Evolutionary conservation across 2,113 vertebrate species (phyloP), one percentile per base, ranked within the genome.

Genomic region (Coracopsis vasa): DNA sequence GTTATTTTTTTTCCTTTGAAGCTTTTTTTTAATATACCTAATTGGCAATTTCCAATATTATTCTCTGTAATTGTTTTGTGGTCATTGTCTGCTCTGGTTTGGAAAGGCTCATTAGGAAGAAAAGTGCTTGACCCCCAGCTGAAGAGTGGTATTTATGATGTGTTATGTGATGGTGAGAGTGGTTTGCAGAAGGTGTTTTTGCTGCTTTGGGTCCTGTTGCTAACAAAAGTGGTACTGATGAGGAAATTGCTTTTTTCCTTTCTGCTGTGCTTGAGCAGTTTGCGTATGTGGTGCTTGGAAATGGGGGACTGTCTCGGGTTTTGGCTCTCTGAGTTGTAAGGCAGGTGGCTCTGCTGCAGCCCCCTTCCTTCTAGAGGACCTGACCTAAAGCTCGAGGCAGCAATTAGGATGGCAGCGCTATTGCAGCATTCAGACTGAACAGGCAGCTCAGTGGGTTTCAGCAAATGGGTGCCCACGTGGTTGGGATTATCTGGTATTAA

Each of bases 211-310:
- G 42, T 70, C 79, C 41, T 80, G 50, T 86, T 13, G 21, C 17
- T 54, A 45, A 21, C 33, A 65, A 33, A 94, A 67, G 45, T 0
- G 2, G 24, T 11, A 66, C 54, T 81, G 72, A 28, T 4, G 23
- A 91, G 73, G 80, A 91, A 91, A 71, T 60, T 61, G 54, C 33
- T 25, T 79, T 53, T 86, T 94, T 89, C 78, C 85, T 79, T 50
- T 58, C 61, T 64, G 13, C 37, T 0, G 0, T 72, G 21, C 80
- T 51, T 9, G 10, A 24, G 45, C 10, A 5, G 24, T n/a, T 48
- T 4, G 27, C 13, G 9, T 10, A 13, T 3, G 4, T 1, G 13
- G 48, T 77, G 7, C 62, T 80, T 88, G 72, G 54, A 35, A 60
- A 16, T 25, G 39, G 28, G 25, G 39, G 24, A 2, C 41, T 17